Base-by-base conservation (phyloP, 2,113 vertebrate species). In the Butorides virescens region DNA sequence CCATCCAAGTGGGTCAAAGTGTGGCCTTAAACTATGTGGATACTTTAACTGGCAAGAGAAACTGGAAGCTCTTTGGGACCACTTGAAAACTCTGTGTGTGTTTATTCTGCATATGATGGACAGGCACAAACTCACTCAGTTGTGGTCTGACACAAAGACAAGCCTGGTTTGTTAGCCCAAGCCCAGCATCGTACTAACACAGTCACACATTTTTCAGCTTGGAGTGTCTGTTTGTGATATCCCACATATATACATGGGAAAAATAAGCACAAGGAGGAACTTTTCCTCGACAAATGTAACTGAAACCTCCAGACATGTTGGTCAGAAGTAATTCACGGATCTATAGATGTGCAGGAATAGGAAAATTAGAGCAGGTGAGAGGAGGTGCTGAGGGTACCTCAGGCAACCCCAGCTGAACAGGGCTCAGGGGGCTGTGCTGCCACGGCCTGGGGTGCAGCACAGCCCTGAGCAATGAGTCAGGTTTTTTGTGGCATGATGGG, bases 291-390 rank as follows among this genome's bases (percentile, higher is more conserved):
- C 29, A 75, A 47, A 56, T 27, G 6, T 39, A 55, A 55, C 12
- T 18, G 20, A 94, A 92, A 20, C 3, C 10, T 63, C 37, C 11
- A 36, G 39, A 21, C 47, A 23, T 5, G 16, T 70, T 81, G 26
- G 23, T 55, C 32, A 55, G 34, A 49, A 62, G n/a, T 47, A 36
- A 42, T 52, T 67, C 13, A 36, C 1, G 8, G 62, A 37, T 84
- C 27, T 4, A 2, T 12, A 27, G 15, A 55, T n/a, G 13, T 66
- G 9, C 10, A 66, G 32, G 27, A 79, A 32, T 5, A 74, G 44
- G 14, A 82, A 10, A 3, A 14, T 0, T 2, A 74, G 23, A 74
- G 20, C 11, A 29, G 44, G 47, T 0, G 2, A 75, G 26, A 56
- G 42, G 44, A 86, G 30, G 8, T 76, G 20, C 18, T 0, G 3